phyloP scores from a whole-genome alignment of 1,140 invertebrate genomes.

The Diachasmimorpha longicaudata region DNA sequence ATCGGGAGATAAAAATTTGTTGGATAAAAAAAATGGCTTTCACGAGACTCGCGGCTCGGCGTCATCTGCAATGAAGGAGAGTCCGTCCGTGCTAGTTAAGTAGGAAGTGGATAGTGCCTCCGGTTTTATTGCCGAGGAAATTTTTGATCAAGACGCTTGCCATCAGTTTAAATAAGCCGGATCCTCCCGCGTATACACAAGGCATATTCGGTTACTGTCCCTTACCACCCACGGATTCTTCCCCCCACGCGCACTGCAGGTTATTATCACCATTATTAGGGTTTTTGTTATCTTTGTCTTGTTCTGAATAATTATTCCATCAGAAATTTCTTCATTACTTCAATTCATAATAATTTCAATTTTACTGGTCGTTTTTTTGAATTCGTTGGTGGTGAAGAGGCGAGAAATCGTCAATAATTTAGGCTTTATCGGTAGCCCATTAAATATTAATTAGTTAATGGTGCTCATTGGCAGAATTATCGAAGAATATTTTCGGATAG shows the following conservation, averaged over 20 bases:
- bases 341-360: too few relatives aligned
- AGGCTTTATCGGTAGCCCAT: too few relatives aligned
- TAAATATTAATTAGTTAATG: too few relatives aligned
- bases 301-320: not conserved
- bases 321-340: not conserved
- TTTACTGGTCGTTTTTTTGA: too few relatives aligned
- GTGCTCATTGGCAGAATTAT: too few relatives aligned
- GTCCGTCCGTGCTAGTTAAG: conserved; percentile 18
- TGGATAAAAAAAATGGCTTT: too few relatives aligned
- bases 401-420: too few relatives aligned
- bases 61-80: not conserved
- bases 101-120: conserved; percentile 35
- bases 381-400: too few relatives aligned
- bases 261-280: conserved; percentile 1
- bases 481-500: too few relatives aligned
- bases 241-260: conserved; percentile 12
- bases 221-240: conserved; percentile 22
- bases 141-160: conserved; percentile 51
- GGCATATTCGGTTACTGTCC: conserved; percentile 28
- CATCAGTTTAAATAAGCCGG: conserved; percentile 45
- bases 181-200: conserved; percentile 30
- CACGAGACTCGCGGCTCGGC: not conserved
- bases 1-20: too few relatives aligned
- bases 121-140: conserved; percentile 47
- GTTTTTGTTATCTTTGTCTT: not conserved